Evolutionary conservation across 1,140 invertebrate genomes (phyloP), one percentile per base, ranked within the genome.

Genomic region (Psilanteris sp.): DNA sequence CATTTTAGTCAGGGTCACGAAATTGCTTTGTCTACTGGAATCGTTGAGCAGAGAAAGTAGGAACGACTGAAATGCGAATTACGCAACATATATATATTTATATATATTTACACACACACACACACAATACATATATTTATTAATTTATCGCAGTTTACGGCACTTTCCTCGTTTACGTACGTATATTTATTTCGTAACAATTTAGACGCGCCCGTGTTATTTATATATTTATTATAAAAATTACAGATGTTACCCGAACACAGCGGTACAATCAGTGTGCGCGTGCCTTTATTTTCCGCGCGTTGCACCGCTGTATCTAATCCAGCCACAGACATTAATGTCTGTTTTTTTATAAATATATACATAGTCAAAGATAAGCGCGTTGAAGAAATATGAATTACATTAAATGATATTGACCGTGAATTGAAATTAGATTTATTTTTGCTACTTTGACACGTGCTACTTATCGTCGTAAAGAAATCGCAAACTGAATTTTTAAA

Each of bases 361-460:
- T n/a, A 7, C n/a, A 10, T 41, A 36, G 14, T 13, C 16, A 22
- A 27, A 26, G 43, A 50, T 44, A 66, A 54, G 11, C 46, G 14
- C 20, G 9, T 14, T 31, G 15, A 31, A 41, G 26, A 64, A 29
- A 37, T 29, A 46, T 14, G 29, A 44, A 55, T 67, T 57, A 24
- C 1, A 52, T 50, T 14, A 50, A 61, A 52, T 59, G 52, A 43
- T 59, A 59, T 61, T 71, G 46, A 71, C 66, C 66, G 54, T 71
- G 66, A 61, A 71, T 71, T 54, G 18, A 68, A 55, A 55, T 67
- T 18, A 46, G 37, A 37, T 41, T 37, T 46, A 43, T 46, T 46
- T 55, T 67, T 55, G 2, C 18, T 48, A 18, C 54, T 20, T 14
- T 54, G 61, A 54, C 48, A 54, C 62, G 62, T 67, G 14, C 62